Evolutionary conservation across 1,140 invertebrate species (phyloP), one percentile per base, ranked within the genome.

Genomic region (Cherax quadricarinatus): DNA sequence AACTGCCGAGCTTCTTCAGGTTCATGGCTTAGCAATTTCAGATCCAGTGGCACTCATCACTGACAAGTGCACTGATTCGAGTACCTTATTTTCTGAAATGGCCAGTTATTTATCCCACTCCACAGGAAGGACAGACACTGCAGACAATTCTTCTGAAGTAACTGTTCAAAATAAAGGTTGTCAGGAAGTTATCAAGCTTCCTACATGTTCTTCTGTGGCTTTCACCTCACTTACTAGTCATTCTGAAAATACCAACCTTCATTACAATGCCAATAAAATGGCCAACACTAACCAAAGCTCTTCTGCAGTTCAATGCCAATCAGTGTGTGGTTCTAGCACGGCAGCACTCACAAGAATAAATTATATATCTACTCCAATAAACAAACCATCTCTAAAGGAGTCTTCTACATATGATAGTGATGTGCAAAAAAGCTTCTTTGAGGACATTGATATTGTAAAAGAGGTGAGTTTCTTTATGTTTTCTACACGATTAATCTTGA

Each of bases 1-100:
- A 70, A 92, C 93, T 14, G 93, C 93, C 16, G 90, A 93, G 66
- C 79, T 92, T 5, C 89, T 93, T 41, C 93, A 92, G 48, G 88
- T 93, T 51, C 89, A 79, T 18, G 93, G 93, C 53, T 88, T 93
- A 30, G 30, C 66, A 12, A 53, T 57, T 21, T 51, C 86, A 9
- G 66, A 73, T 51, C 21, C 51, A 16, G 51, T 57, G n/a, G 41
- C 73, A 48, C 86, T 78, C 49, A 53, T 88, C 73, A 51, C 73
- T 30, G 86, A 79, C 48, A 53, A 41, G 16, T 48, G 73, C 14
- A 41, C 73, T 12, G 73, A 49, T 53, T n/a, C 62, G 6, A 16
- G 24, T 30, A n/a, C 62, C 82, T 51, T 10, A 14, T 70, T 21
- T 70, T 70, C 53, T 57, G 53, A 57, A 57, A n/a, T 70, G 66